Evolutionary conservation across 2,797 vertebrate species (phyloP), one percentile per base, ranked within the genome.

Genomic region (Sebastes oblongus): DNA sequence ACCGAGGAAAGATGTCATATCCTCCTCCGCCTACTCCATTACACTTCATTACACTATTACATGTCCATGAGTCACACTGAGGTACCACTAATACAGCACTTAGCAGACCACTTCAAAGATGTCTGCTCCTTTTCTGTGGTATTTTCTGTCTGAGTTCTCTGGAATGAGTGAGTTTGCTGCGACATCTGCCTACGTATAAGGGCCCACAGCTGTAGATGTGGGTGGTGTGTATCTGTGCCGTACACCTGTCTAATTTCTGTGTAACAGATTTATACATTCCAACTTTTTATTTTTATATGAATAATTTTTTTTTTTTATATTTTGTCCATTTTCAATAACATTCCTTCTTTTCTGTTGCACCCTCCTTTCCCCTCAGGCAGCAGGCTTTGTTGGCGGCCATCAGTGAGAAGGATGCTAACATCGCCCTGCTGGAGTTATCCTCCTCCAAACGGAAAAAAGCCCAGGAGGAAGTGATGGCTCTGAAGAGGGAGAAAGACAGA

Each of bases 341-440:
- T 54, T 59, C 27, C 59, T 60, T 34, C 11, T 65, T 32, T 32
- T 6, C 24, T 30, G 62, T 30, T 77, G 20, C 16, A 16, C 7
- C 18, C n/a, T 32, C 27, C 52, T 50, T 22, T 42, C n/a, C 29
- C 50, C 10, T 84, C 94, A 99, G 98, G 95, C 98, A 99, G 93
- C 98, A 99, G 93, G 97, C 98, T 24, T 93, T 99, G 73, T 95
- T 99, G 86, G 98, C 98, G 64, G 97, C 98, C 80, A 98, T 99
- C 96, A 99, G 98, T 88, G 98, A 99, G 92, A 99, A 99, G 93
- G 98, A 99, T 75, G 98, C 97, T 62, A 99, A 99, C 86, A 94
- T 95, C 1, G 93, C 94, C 42, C 86, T 95, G 84, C 89, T 95
- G 67, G 93, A 95, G 78, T 83, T 95, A 72, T 94, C 94, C 5